Conservation (phyloP, 2,888 invertebrate species). For the Baronia brevicornis region DNA sequence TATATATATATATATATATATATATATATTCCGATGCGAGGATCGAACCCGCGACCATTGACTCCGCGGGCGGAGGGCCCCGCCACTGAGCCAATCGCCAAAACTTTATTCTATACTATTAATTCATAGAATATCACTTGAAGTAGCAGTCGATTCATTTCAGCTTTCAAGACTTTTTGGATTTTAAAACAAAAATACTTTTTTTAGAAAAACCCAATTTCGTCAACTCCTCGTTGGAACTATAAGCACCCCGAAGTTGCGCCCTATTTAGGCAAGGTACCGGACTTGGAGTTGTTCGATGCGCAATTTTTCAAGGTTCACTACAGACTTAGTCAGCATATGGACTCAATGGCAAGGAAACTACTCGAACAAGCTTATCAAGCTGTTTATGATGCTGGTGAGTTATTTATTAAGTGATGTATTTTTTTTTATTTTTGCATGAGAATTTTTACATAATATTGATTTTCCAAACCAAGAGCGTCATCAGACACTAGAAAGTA, state of each 20-base stretch:
- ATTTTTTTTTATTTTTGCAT: conserved; percentile 5
- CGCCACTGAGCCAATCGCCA: too few relatives aligned
- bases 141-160: too few relatives aligned
- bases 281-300: conserved; percentile 78
- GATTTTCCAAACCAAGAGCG: background rate
- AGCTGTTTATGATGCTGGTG: conserved; percentile 81
- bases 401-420: conserved; percentile 13
- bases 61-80: too few relatives aligned
- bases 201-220: conserved; percentile 74
- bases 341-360: conserved; percentile 77
- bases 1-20: background rate
- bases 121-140: too few relatives aligned
- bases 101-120: too few relatives aligned
- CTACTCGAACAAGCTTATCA: conserved; percentile 83
- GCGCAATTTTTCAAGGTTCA: conserved; percentile 82
- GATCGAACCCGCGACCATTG: too few relatives aligned
- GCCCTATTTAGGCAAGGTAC: conserved; percentile 78
- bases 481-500: too few relatives aligned
- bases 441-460: background rate
- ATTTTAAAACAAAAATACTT: background rate
- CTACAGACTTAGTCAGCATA: conserved; percentile 71
- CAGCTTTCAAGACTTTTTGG: too few relatives aligned
- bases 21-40: background rate
- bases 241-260: conserved; percentile 62
- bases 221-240: conserved; percentile 59